Evolutionary conservation across 2,113 vertebrate genomes (phyloP).

Genomic region (Oenanthe oenanthe): DNA sequence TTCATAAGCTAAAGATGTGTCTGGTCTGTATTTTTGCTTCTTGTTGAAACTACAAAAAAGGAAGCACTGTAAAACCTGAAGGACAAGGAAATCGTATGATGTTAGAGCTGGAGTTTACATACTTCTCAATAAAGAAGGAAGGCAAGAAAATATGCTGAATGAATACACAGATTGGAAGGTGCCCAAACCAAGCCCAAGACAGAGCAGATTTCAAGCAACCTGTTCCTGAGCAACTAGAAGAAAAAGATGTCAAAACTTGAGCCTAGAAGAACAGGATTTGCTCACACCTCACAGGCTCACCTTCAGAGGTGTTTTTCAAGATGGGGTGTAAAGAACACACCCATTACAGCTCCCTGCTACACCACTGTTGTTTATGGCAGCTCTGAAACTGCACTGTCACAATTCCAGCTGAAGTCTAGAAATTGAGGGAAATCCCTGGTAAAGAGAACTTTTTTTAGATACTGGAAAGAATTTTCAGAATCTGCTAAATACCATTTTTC

Average conservation of each 20-base stretch:
- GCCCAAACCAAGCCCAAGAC: neutral
- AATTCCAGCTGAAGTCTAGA: neutral
- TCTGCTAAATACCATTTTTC: neutral
- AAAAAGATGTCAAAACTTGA: neutral
- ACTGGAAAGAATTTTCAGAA: neutral
- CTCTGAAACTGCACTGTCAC: neutral
- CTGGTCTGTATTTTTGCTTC: neutral
- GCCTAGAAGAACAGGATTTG: neutral
- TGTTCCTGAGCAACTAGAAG: neutral
- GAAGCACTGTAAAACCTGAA: neutral
- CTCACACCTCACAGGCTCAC: neutral
- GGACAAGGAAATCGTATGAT: neutral
- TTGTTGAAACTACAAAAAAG: neutral
- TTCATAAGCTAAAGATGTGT: neutral
- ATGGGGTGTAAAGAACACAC: neutral
- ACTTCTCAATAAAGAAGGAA: neutral
- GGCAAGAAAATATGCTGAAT: neutral
- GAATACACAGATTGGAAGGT: neutral
- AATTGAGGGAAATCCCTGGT: neutral
- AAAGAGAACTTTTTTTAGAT: neutral
- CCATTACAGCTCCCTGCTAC: neutral
- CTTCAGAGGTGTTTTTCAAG: neutral
- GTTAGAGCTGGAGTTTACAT: neutral
- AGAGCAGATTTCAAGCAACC: neutral
- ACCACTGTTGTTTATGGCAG: neutral